Evolutionary conservation across 2,113 vertebrate genomes (phyloP).

Genomic region (Takifugu flavidus): DNA sequence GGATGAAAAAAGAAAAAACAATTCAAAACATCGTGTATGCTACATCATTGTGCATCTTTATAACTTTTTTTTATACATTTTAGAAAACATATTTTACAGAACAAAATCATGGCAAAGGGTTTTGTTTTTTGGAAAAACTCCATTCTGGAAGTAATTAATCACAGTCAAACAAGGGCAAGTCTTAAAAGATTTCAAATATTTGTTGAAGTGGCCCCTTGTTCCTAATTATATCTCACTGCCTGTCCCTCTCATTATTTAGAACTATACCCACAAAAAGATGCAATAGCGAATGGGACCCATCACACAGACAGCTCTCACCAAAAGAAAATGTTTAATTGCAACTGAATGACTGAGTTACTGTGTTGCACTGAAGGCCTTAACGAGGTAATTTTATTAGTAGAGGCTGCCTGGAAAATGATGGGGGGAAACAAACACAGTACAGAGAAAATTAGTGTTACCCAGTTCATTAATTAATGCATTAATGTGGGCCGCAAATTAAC

Average conservation of each 20-base stretch:
- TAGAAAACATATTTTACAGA: neutral
- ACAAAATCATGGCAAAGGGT: constrained; percentile 52
- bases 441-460: constrained; percentile 94
- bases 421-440: constrained; percentile 79
- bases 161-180: constrained; percentile 70
- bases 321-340: constrained; percentile 88
- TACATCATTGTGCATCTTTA: constrained; percentile 50
- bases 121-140: constrained; percentile 57
- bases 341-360: constrained; percentile 89
- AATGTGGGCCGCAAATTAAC: constrained; percentile 94
- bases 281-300: constrained; percentile 75
- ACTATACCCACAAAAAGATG: constrained; percentile 81
- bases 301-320: constrained; percentile 72
- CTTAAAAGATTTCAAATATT: constrained; percentile 91
- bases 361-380: constrained; percentile 87
- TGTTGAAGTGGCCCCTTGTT: constrained; percentile 91
- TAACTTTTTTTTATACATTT: too few relatives aligned
- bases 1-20: too few relatives aligned
- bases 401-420: constrained; percentile 81
- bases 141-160: constrained; percentile 91
- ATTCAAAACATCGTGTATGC: neutral
- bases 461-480: constrained; percentile 96
- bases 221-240: constrained; percentile 97
- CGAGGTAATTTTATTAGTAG: constrained; percentile 96
- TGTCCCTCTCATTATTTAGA: constrained; percentile 97